These are phyloP conservation scores for Enteromius treurensis DNA, from an alignment of 2,797 vertebrate species.

Conservation along the genomic window DNA sequence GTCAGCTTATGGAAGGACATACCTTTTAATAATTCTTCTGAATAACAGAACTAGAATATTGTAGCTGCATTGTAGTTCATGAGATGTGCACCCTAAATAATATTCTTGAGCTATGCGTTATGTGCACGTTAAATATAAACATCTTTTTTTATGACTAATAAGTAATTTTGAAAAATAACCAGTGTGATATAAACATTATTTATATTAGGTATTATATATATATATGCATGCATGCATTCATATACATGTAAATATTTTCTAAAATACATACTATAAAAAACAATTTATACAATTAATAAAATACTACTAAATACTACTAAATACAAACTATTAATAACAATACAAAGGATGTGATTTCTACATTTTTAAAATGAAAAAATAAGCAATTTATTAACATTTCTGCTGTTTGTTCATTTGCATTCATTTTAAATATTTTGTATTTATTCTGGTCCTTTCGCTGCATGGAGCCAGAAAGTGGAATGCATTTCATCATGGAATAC, in stretches of 20 bases:
- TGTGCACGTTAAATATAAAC: not conserved
- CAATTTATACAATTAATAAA: too few species aligned
- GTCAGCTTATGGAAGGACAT: conserved; percentile 73
- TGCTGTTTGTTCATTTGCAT: not conserved
- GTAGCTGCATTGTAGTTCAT: not conserved
- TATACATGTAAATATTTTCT: too few species aligned
- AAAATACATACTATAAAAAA: too few species aligned
- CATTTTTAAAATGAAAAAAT: not conserved
- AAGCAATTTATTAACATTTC: not conserved
- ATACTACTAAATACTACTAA: too few species aligned
- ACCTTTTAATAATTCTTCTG: conserved; percentile 73
- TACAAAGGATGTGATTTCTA: not conserved
- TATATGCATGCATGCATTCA: too few species aligned
- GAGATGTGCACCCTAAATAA: not conserved
- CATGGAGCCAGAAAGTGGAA: not conserved
- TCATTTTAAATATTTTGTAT: not conserved
- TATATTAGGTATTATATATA: too few species aligned
- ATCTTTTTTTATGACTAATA: not conserved
- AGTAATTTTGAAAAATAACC: too few species aligned
- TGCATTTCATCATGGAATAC: not conserved
- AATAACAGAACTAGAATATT: conserved; percentile 8
- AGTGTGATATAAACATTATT: too few species aligned
- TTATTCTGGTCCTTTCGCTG: not conserved
- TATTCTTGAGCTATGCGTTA: not conserved
- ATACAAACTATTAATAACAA: too few species aligned